phyloP scores from a whole-genome alignment of 1,140 invertebrate species.

The Paraescarpia echinospica region DNA sequence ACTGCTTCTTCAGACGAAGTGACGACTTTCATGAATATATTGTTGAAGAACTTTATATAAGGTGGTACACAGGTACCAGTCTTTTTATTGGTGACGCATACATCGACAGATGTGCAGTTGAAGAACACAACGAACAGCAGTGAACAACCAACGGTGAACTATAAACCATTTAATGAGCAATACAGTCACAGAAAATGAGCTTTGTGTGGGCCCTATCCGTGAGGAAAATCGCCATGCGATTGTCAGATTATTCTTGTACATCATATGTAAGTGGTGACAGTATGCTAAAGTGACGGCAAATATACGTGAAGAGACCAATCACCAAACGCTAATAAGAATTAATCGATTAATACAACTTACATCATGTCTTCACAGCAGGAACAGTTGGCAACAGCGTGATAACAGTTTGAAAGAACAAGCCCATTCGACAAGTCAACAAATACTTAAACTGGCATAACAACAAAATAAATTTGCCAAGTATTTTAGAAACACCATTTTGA shows the following conservation, averaged over 20 bases:
- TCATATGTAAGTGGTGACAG: too few species aligned
- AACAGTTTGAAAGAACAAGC: not conserved
- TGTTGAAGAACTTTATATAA: too few species aligned
- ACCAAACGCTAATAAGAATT: not conserved
- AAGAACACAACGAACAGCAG: not conserved
- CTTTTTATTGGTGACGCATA: too few species aligned
- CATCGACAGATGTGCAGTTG: not conserved
- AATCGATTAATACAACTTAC: not conserved
- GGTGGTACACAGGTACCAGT: too few species aligned
- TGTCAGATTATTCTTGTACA: not conserved
- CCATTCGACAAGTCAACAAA: not conserved
- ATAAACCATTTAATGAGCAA: conserved; percentile 6
- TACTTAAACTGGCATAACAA: not conserved
- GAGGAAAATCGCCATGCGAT: not conserved
- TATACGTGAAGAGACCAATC: not conserved
- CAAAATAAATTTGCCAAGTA: not conserved
- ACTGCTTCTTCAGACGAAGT: too few species aligned
- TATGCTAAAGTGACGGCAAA: too few species aligned
- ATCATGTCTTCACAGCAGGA: not conserved
- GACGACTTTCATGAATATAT: too few species aligned
- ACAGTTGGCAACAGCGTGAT: not conserved
- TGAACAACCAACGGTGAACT: not conserved
- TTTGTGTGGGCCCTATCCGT: not conserved
- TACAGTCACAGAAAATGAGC: not conserved
- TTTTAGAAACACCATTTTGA: not conserved